phyloP scores from a whole-genome alignment of 2,888 invertebrate genomes.

The Creontiades dilutus region DNA sequence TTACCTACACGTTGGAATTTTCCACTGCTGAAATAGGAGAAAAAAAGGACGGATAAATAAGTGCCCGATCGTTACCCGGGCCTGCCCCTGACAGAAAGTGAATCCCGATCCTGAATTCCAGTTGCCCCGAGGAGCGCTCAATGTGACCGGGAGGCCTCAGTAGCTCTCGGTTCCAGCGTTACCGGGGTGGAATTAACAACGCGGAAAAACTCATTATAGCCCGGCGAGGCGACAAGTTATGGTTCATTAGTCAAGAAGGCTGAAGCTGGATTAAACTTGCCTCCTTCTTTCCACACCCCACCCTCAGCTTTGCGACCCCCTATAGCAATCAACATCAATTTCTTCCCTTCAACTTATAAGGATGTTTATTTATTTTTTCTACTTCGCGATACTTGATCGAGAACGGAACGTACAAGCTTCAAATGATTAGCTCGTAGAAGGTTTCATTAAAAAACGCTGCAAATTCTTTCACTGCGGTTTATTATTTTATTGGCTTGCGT shows the following conservation, averaged over 20 bases:
- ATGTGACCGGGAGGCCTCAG: not conserved
- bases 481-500: too few species aligned
- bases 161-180: not conserved
- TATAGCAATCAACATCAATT: too few species aligned
- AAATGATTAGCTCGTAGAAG: too few species aligned
- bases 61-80: not conserved
- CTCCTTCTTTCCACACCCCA: not conserved
- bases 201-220: conserved; percentile 39
- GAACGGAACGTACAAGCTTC: too few species aligned
- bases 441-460: too few species aligned
- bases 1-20: not conserved
- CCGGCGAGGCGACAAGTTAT: conserved; percentile 42
- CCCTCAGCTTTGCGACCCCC: not conserved
- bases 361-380: too few species aligned
- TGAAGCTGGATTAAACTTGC: not conserved
- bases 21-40: too few species aligned
- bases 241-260: conserved; percentile 38
- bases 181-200: conserved; percentile 8
- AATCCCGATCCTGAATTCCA: conserved; percentile 10
- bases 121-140: not conserved
- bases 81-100: conserved; percentile 3
- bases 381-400: too few species aligned
- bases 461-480: too few species aligned
- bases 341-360: too few species aligned
- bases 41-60: too few species aligned